Conservation (phyloP, 2,888 invertebrate species). For the Brenthis ino region DNA sequence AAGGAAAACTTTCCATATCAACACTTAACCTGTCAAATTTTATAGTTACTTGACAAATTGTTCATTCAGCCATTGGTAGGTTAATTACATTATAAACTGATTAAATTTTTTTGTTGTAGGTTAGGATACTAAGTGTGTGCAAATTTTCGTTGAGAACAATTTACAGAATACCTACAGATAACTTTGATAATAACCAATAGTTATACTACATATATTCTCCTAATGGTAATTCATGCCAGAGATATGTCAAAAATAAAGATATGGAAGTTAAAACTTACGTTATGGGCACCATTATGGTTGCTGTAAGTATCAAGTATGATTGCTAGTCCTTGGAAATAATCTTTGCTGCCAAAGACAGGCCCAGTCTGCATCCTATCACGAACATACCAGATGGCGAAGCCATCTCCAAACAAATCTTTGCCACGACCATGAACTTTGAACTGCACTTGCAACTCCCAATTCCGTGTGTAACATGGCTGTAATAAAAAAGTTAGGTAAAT, state of each 20-base stretch:
- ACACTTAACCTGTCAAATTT: too few relatives aligned
- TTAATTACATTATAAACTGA: too few relatives aligned
- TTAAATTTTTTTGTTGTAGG: too few relatives aligned
- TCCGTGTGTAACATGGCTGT: slow-evolving; percentile 91
- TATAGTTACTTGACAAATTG: too few relatives aligned
- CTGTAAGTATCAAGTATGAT: slow-evolving; percentile 98
- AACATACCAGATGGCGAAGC: slow-evolving; percentile 96
- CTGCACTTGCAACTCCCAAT: slow-evolving; percentile 98
- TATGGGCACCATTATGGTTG: slow-evolving; percentile 99
- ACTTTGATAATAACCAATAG: too few relatives aligned
- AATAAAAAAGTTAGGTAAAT: slow-evolving; percentile 40
- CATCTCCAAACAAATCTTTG: slow-evolving; percentile 97
- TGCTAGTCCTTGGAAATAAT: slow-evolving; percentile 94
- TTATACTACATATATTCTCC: too few relatives aligned
- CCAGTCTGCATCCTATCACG: slow-evolving; percentile 89
- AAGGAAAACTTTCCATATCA: too few relatives aligned
- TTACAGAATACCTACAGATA: too few relatives aligned
- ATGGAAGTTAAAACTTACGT: slow-evolving; percentile 84
- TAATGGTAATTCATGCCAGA: neutral
- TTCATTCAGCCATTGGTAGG: too few relatives aligned
- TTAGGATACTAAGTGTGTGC: too few relatives aligned
- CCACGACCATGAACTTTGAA: slow-evolving; percentile 98
- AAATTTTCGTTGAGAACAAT: too few relatives aligned
- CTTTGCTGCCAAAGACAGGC: slow-evolving; percentile 96
- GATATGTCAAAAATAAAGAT: neutral